Base-by-base conservation (phyloP, 2,888 invertebrate species). In the Drosophila mimetica region DNA sequence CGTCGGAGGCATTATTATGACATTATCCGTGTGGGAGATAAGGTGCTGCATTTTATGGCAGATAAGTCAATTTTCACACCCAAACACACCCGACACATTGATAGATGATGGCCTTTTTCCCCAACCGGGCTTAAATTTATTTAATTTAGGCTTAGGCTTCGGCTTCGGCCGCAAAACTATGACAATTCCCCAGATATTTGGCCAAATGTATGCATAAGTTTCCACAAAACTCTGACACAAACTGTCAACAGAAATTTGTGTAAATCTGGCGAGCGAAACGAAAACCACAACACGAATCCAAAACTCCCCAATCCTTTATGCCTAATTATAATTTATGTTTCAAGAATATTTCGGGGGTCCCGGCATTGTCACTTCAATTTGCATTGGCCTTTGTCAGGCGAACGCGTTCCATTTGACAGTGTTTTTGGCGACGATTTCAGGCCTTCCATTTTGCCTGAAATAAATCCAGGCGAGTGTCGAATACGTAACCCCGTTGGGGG, bases 301-400 rank as follows among this genome's bases (percentile, higher is more conserved):
- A 25, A 47, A 16, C 48, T 16, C 47, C 47, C 32, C 18, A 41
- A 30, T 55, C 36, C 39, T 28, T 28, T 46, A 16, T 32, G 28
- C 36, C 14, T 69, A 66, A 70, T 61, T 70, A 50, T 71, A 53
- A 70, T 71, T 72, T 53, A 63, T 72, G 70, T 63, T 48, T 30
- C 13, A 42, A 52, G 52, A 55, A 46, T 18, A 46, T 37, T 69
- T 1, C 2, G 25, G 73, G 52, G 55, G 54, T 48, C 53, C n/a
- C n/a, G n/a, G 65, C 75, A 69, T 74, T 82, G 83, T 77, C 86
- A 85, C 74, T 65, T 82, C 71, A 60, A 74, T 86, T 82, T 74
- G 80, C 63, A 67, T 63, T 63, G 61, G 54, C 71, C 80, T 18
- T 61, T 71, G 71, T 71, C 61, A 60, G 13, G 18, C 13, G 46